phyloP scores from a whole-genome alignment of 2,797 vertebrate species.

The Perodicticus potto region DNA sequence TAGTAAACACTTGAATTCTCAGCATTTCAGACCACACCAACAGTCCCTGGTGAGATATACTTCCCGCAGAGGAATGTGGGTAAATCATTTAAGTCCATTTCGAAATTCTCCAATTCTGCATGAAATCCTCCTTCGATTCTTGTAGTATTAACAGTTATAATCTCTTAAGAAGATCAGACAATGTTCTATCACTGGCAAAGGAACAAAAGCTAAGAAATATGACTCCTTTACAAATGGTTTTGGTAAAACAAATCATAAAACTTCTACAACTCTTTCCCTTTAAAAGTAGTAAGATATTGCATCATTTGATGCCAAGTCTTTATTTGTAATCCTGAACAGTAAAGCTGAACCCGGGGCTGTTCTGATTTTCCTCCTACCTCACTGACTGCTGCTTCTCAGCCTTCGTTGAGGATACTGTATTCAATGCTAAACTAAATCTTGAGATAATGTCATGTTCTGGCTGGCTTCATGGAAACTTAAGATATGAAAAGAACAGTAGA shows the following conservation, averaged over 20 bases:
- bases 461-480: background rate
- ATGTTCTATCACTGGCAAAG: slow-evolving; percentile 4
- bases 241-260: slow-evolving; percentile 24
- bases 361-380: background rate
- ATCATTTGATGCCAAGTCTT: slow-evolving; percentile 31
- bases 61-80: background rate
- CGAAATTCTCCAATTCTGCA: background rate
- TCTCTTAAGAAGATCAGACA: slow-evolving; percentile 24
- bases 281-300: slow-evolving; percentile 3
- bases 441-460: background rate
- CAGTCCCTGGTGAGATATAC: background rate
- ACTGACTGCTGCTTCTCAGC: background rate
- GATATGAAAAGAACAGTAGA: background rate
- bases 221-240: slow-evolving; percentile 53
- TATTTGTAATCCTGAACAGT: background rate
- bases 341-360: background rate
- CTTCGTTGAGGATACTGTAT: background rate
- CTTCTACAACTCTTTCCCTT: background rate
- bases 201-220: background rate
- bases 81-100: slow-evolving; percentile 57
- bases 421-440: background rate
- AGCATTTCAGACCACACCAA: background rate
- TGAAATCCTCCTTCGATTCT: slow-evolving; percentile 19
- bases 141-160: background rate
- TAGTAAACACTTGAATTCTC: slow-evolving; percentile 51